Percentiles rank a stretch among this genome's conserved stretches.
phyloP scores from a whole-genome alignment of 1,140 invertebrate species.

The Homarus americanus region DNA sequence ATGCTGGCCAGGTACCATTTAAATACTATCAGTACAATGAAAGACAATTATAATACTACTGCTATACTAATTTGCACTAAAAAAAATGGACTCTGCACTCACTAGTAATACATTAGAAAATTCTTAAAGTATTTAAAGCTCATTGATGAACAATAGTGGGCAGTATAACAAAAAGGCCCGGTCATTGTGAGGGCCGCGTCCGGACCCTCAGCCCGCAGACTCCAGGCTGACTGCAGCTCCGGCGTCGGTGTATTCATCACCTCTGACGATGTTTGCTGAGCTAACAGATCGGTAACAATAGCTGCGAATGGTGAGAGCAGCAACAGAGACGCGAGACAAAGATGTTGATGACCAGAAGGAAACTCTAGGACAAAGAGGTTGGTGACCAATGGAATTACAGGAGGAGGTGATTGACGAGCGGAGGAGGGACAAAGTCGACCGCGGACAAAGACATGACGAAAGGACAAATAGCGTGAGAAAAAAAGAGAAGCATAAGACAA shows the following conservation, averaged over 20 bases:
- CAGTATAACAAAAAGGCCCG: not conserved
- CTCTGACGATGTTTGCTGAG: slow-evolving; percentile 45
- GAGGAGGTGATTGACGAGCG: slow-evolving; percentile 8
- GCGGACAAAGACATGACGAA: no score
- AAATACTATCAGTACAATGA: no score
- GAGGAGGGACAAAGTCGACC: no score
- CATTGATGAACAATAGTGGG: not conserved
- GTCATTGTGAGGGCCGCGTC: not conserved
- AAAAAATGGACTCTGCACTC: not conserved
- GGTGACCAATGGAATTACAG: not conserved
- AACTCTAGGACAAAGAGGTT: slow-evolving; percentile 29
- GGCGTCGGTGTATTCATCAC: slow-evolving; percentile 26
- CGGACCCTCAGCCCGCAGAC: not conserved
- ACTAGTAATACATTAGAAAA: not conserved
- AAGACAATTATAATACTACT: not conserved
- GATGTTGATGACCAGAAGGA: slow-evolving; percentile 52
- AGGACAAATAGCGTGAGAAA: no score
- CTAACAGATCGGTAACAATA: slow-evolving; percentile 61
- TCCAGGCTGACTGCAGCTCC: not conserved
- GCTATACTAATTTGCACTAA: not conserved
- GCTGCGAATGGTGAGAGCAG: slow-evolving; percentile 44
- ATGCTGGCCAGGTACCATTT: no score
- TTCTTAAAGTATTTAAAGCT: not conserved
- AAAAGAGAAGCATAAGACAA: no score
- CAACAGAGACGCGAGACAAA: slow-evolving; percentile 34